Evolutionary conservation across 2,797 vertebrate genomes (phyloP).

Genomic region (Phoeniculus purpureus): DNA sequence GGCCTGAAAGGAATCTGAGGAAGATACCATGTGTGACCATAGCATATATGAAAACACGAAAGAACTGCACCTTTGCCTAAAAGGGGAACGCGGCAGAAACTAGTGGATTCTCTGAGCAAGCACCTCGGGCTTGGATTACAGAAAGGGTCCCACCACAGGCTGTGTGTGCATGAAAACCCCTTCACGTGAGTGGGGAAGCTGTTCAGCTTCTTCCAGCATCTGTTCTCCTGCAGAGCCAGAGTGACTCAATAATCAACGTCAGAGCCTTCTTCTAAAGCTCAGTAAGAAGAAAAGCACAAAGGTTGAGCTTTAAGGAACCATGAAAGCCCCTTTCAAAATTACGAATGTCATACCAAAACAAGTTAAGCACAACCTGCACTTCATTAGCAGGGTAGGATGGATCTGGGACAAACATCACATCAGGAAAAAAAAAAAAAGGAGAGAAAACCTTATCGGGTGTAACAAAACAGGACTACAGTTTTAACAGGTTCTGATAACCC

Average conservation of each 20-base stretch:
- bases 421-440: not conserved
- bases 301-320: not conserved
- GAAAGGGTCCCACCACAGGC: not conserved
- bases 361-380: not conserved
- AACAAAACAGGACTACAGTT: not conserved
- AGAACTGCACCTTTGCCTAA: not conserved
- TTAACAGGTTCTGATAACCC: not conserved
- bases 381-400: not conserved
- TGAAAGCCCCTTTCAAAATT: conserved; percentile 8
- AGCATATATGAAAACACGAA: not conserved
- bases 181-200: not conserved
- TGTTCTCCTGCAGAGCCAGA: not conserved
- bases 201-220: not conserved
- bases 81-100: not conserved
- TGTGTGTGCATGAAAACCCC: not conserved
- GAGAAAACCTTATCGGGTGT: not conserved
- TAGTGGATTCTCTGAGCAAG: not conserved
- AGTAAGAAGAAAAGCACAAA: not conserved
- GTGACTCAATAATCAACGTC: not conserved
- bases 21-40: not conserved
- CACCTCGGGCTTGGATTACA: not conserved
- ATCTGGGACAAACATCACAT: not conserved
- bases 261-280: not conserved
- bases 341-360: not conserved
- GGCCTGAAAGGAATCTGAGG: not conserved